Percentiles rank a stretch among this genome's conserved stretches.
phyloP scores from a whole-genome alignment of 2,113 vertebrate genomes.

The Petromus typicus region DNA sequence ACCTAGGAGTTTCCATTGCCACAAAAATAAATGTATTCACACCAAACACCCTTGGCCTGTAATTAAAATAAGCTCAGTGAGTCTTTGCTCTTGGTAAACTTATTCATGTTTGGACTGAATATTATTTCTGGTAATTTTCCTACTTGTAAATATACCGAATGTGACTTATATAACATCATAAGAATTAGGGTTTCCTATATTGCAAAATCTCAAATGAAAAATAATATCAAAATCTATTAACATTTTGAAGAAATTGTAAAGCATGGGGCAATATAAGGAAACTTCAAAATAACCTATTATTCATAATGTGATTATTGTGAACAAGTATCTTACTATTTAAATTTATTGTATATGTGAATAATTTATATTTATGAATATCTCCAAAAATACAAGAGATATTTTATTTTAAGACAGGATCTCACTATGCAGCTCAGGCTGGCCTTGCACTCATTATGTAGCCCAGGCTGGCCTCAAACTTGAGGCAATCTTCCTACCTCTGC shows the following conservation, averaged over 20 bases:
- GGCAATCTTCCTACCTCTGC: no score
- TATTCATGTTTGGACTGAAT: not conserved
- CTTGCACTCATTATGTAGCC: no score
- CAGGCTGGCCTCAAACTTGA: no score
- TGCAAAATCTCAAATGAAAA: not conserved
- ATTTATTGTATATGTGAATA: not conserved
- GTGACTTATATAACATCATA: not conserved
- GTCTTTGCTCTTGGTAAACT: not conserved
- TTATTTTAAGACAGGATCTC: not conserved
- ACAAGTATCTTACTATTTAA: not conserved
- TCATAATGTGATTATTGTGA: not conserved
- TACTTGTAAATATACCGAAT: not conserved
- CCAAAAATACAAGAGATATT: not conserved
- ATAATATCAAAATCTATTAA: not conserved
- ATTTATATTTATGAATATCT: not conserved
- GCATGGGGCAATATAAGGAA: not conserved
- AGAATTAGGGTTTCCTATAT: not conserved
- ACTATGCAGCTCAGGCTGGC: no score
- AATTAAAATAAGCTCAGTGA: not conserved
- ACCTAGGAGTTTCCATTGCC: not conserved
- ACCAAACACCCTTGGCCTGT: not conserved
- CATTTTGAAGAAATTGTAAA: not conserved
- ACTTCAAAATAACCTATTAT: not conserved
- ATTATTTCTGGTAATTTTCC: not conserved
- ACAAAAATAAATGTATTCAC: not conserved